Percentiles rank a stretch among this genome's conserved stretches.
Conservation (phyloP, 2,113 vertebrate genomes). For the Formicarius rufipectus region DNA sequence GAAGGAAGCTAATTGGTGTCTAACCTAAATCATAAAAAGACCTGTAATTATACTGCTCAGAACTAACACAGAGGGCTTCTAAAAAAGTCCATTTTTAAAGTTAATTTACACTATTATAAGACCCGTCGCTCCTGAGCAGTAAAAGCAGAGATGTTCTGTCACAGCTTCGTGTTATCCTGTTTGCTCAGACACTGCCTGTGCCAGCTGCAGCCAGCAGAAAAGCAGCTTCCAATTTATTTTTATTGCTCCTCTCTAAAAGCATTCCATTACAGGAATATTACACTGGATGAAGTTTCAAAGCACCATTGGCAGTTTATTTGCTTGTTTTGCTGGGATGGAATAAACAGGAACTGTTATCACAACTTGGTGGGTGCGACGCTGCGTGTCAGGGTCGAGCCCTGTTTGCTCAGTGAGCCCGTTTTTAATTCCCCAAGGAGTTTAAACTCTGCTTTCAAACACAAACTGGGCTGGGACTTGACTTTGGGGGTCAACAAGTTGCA, state of each 20-base stretch:
- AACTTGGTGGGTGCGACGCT: background rate
- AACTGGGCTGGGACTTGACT: background rate
- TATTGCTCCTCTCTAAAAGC: slow-evolving; percentile 80
- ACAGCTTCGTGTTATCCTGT: slow-evolving; percentile 66
- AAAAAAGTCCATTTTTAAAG: slow-evolving; percentile 58
- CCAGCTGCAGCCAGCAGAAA: slow-evolving; percentile 72
- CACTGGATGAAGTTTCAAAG: slow-evolving; percentile 63
- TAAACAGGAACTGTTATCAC: slow-evolving; percentile 33
- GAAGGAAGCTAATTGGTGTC: slow-evolving; percentile 63
- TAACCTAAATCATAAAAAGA: slow-evolving; percentile 65
- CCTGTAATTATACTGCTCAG: slow-evolving; percentile 68
- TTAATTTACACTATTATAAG: slow-evolving; percentile 67
- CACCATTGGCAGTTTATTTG: slow-evolving; percentile 65
- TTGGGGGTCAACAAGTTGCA: background rate
- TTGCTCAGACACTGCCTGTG: slow-evolving; percentile 67
- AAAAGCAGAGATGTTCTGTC: slow-evolving; percentile 61
- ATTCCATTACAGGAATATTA: slow-evolving; percentile 78
- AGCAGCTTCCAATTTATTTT: slow-evolving; percentile 80
- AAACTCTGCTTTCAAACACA: background rate
- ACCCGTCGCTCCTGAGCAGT: slow-evolving; percentile 57
- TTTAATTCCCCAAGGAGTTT: background rate
- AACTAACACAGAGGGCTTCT: slow-evolving; percentile 58
- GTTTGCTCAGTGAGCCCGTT: background rate
- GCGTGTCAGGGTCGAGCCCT: slow-evolving; percentile 14
- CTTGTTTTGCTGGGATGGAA: slow-evolving; percentile 67